These are phyloP conservation scores for Gambelia wislizenii DNA, from an alignment of 2,797 vertebrate species.

Conservation along the genomic window DNA sequence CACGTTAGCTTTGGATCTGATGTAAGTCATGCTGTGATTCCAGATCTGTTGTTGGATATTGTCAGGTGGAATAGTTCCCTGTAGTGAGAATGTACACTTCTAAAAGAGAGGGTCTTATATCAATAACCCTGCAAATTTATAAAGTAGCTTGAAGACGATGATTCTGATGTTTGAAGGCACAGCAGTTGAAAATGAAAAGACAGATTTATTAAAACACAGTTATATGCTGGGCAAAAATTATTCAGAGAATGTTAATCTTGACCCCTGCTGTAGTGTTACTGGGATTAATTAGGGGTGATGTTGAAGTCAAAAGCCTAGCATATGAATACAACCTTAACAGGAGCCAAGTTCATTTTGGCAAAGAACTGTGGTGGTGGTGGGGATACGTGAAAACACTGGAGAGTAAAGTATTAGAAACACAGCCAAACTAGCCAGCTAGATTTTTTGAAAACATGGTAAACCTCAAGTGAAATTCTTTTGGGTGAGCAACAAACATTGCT, in stretches of 20 bases:
- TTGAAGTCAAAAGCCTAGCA: background rate
- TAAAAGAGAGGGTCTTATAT: background rate
- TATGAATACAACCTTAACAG: background rate
- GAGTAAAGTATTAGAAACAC: background rate
- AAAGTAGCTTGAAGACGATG: background rate
- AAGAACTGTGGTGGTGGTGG: background rate
- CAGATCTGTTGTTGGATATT: background rate
- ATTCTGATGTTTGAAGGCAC: background rate
- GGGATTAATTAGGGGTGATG: background rate
- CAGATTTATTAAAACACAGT: background rate
- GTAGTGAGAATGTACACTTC: background rate
- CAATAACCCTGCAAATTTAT: too few relatives aligned
- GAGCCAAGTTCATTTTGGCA: slow-evolving; percentile 10
- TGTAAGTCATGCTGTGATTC: background rate
- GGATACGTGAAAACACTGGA: background rate
- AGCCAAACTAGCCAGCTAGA: background rate
- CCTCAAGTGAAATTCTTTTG: background rate
- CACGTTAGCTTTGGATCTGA: background rate
- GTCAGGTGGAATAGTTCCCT: background rate
- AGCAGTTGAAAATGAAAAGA: background rate
- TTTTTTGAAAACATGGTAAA: background rate
- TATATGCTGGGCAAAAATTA: background rate
- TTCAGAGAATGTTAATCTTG: background rate
- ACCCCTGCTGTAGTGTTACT: background rate
- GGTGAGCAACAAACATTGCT: background rate